These are phyloP conservation scores for Paratilapia polleni DNA, from an alignment of 2,113 vertebrate species.

Conservation along the genomic window DNA sequence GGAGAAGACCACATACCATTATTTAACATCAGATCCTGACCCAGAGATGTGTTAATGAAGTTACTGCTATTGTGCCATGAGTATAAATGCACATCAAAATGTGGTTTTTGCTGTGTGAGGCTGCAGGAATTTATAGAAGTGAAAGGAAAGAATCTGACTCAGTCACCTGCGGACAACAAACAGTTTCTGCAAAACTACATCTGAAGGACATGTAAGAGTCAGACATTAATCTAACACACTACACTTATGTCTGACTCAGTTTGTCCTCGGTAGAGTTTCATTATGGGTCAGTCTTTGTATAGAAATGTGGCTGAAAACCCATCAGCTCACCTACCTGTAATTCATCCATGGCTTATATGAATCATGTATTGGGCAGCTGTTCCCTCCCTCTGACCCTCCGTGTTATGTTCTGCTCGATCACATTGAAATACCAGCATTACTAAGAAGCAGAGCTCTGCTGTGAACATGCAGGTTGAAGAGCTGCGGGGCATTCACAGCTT, in stretches of 20 bases:
- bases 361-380: background rate
- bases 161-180: background rate
- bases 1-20: background rate
- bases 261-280: background rate
- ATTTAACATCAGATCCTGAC: no score
- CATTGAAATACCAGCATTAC: background rate
- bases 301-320: background rate
- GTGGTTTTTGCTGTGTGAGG: background rate
- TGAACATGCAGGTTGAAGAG: background rate
- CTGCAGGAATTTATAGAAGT: background rate
- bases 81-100: no score
- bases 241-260: accelerated
- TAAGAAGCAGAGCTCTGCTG: background rate
- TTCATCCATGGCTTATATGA: background rate
- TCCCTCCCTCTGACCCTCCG: accelerated
- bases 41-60: background rate
- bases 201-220: background rate
- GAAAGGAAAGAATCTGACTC: background rate
- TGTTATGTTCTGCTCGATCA: background rate
- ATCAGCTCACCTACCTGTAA: accelerated
- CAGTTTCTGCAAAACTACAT: background rate
- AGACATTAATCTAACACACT: background rate
- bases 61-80: background rate
- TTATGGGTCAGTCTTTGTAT: background rate
- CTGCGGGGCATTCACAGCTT: background rate